A percentile compares a stretch with the other conserved stretches of the same genome.
These are phyloP conservation scores for Deilephila porcellus DNA, from an alignment of 2,888 invertebrate genomes.

Conservation along the genomic window DNA sequence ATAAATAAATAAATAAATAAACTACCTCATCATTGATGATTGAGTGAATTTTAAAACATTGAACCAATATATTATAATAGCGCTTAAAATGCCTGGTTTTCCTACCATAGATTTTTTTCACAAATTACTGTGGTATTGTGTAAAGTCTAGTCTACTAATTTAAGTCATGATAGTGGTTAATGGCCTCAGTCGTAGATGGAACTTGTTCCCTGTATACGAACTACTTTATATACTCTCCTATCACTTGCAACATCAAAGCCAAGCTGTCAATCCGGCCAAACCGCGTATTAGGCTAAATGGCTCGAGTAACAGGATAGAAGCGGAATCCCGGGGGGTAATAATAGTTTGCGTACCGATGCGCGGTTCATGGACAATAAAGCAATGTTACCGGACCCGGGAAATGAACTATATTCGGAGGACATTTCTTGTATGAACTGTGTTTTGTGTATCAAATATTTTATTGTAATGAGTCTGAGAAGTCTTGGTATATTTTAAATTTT, in stretches of 20 bases:
- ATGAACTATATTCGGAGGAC: constrained; percentile 64
- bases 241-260: constrained; percentile 18
- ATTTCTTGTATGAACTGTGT: not conserved
- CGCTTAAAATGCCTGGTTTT: too few relatives aligned
- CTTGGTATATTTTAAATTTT: too few relatives aligned
- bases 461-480: not conserved
- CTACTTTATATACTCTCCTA: not conserved
- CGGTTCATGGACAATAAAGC: constrained; percentile 80
- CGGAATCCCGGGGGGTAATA: constrained; percentile 69
- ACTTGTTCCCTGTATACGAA: not conserved
- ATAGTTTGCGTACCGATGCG: constrained; percentile 65
- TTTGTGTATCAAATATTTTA: constrained; percentile 21
- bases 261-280: constrained; percentile 79
- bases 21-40: too few relatives aligned
- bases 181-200: not conserved
- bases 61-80: too few relatives aligned
- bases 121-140: too few relatives aligned
- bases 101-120: too few relatives aligned
- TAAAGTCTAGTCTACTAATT: not conserved
- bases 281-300: constrained; percentile 83
- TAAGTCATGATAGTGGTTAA: not conserved
- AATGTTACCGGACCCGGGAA: constrained; percentile 68
- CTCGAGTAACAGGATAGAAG: constrained; percentile 71
- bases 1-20: too few relatives aligned
- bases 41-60: too few relatives aligned